Percentiles rank a stretch among this genome's conserved stretches.
These are phyloP conservation scores for Aquatica leii DNA, from an alignment of 2,888 invertebrate genomes.

Conservation along the genomic window DNA sequence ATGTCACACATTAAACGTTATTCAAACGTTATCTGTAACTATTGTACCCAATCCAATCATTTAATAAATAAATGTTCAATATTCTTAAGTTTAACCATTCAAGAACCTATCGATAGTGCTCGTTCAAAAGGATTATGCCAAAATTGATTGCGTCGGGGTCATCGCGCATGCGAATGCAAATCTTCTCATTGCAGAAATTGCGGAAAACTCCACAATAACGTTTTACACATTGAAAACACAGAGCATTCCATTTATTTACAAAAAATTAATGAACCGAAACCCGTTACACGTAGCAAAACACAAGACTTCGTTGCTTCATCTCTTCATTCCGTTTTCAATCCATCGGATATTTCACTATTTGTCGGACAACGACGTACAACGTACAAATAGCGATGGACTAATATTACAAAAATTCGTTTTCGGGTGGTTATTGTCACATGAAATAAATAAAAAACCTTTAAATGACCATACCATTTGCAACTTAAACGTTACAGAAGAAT, in stretches of 20 bases:
- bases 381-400: background rate
- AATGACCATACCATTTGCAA: background rate
- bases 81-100: background rate
- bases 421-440: background rate
- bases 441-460: background rate
- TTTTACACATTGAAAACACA: background rate
- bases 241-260: background rate
- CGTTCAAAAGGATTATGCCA: too few species aligned
- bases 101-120: background rate
- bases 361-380: background rate
- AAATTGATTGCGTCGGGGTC: too few species aligned
- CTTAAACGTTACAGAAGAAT: background rate
- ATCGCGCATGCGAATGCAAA: background rate
- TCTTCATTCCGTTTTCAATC: background rate
- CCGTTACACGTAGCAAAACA: background rate
- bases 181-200: constrained; percentile 3
- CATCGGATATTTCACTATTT: background rate
- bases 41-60: too few species aligned
- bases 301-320: background rate
- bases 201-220: background rate
- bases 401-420: background rate
- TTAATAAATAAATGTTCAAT: background rate
- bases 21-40: background rate
- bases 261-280: too few species aligned
- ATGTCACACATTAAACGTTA: background rate